Evolutionary conservation across 2,113 vertebrate genomes (phyloP).

Genomic region (Acanthisitta chloris): DNA sequence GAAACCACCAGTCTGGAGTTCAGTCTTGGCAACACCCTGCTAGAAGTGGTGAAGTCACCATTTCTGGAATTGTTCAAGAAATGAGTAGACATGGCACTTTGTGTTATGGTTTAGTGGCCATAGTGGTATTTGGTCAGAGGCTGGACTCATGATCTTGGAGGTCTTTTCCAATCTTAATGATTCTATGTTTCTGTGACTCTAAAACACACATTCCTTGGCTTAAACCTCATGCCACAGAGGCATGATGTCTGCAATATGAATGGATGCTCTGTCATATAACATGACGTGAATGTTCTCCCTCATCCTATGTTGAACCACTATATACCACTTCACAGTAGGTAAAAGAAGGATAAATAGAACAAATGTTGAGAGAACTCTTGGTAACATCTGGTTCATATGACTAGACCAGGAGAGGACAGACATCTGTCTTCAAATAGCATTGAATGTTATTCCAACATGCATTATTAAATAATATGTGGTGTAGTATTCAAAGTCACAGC

Average conservation of each 20-base stretch:
- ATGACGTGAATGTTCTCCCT: rapidly evolving
- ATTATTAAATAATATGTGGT: not conserved
- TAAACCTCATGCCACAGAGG: not conserved
- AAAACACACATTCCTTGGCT: not conserved
- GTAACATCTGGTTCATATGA: not conserved
- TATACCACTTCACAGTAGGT: not conserved
- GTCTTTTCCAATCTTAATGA: not conserved
- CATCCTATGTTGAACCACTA: rapidly evolving
- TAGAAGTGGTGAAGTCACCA: rapidly evolving
- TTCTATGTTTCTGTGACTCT: not conserved
- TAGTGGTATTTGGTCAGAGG: not conserved
- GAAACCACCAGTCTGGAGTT: not conserved
- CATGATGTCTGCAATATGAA: not conserved
- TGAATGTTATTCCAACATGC: not conserved
- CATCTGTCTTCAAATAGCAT: not conserved
- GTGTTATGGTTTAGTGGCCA: not conserved
- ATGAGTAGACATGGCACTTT: not conserved
- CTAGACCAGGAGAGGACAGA: not conserved
- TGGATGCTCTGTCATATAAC: not conserved
- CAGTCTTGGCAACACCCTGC: not conserved
- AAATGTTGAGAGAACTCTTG: not conserved
- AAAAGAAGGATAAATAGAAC: not conserved
- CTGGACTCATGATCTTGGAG: not conserved
- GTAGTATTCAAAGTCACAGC: not conserved
- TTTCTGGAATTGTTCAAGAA: not conserved